Base-by-base conservation (phyloP, 2,113 vertebrate genomes). In the Romanogobio albipinnatus region DNA sequence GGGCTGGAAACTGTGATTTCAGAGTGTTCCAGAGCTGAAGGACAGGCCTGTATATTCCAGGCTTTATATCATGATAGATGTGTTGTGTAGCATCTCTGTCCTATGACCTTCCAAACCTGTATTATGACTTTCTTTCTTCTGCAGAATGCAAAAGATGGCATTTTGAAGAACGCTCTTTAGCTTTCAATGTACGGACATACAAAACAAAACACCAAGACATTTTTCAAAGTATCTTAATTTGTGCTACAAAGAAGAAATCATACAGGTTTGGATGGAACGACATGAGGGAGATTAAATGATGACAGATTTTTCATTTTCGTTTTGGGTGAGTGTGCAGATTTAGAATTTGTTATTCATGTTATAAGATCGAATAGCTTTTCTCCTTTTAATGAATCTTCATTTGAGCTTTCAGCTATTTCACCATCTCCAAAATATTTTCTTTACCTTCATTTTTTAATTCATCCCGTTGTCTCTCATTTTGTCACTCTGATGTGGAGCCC, bases 381-480 rank as follows among this genome's bases (percentile, higher is more conserved):
- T 56, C 53, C 2, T 56, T 56, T 56, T 17, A 56, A 8, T 56
- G 53, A 53, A 53, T 53, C 5, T 45, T 43, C 11, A 17, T 26
- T 47, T 47, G 9, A 45, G 4, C 22, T 5, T 66, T 66, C 15
- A 68, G 22, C 70, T 73, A 73, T 14, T 45, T 47, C n/a, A 36
- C 0, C 53, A 45, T 8, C 53, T 56, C 17, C 6, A 24, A 9
- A n/a, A 80, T 29, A 36, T 81, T 81, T 51, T 9, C 6, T 64
- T 17, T 15, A 19, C 29, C 26, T 58, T 15, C 9, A 19, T 43
- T 74, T 90, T 90, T 91, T 88, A 87, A 88, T 91, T 87, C 88
- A 89, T 90, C 82, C 79, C 87, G 70, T 87, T 84, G 84, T 89
- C 87, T 86, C 89, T 92, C 88, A 88, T 89, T 91, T 85, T 77